Conservation (phyloP, 2,113 vertebrate genomes). For the Crocuta crocuta region DNA sequence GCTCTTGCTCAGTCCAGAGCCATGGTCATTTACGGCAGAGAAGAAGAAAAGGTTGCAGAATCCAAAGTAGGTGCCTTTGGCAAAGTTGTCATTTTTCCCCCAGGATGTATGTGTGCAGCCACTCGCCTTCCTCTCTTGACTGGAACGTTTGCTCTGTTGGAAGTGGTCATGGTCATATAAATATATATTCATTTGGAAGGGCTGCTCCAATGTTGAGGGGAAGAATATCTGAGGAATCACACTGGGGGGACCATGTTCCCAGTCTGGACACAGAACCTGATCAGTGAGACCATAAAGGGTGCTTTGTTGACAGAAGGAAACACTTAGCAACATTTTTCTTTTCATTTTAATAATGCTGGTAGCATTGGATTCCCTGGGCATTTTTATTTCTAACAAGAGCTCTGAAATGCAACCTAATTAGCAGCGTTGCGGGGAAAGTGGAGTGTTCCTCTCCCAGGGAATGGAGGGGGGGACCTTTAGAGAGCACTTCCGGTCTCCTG, state of each 20-base stretch:
- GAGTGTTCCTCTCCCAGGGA: constrained; percentile 68
- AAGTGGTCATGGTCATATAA: not conserved
- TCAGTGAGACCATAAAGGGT: constrained; percentile 49
- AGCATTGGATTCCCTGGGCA: constrained; percentile 77
- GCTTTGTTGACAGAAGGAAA: constrained; percentile 47
- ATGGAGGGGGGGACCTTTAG: constrained; percentile 9
- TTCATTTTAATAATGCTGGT: constrained; percentile 79
- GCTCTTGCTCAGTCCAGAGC: not conserved
- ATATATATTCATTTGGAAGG: not conserved
- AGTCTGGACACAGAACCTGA: not conserved
- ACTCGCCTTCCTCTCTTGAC: no score
- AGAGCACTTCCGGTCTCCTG: constrained; percentile 1
- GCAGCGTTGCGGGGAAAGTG: constrained; percentile 64
- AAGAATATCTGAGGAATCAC: not conserved
- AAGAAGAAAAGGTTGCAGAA: not conserved
- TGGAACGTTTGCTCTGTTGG: not conserved
- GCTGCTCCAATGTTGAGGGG: not conserved
- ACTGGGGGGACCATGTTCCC: not conserved
- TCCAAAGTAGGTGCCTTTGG: not conserved
- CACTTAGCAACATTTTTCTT: constrained; percentile 66
- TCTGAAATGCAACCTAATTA: constrained; percentile 84
- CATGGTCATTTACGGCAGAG: not conserved
- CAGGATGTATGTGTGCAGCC: fast-evolving
- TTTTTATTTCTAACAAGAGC: constrained; percentile 70
- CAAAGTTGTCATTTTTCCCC: not conserved